Conservation (phyloP, 2,797 vertebrate genomes). For the Enteromius viviparus region DNA sequence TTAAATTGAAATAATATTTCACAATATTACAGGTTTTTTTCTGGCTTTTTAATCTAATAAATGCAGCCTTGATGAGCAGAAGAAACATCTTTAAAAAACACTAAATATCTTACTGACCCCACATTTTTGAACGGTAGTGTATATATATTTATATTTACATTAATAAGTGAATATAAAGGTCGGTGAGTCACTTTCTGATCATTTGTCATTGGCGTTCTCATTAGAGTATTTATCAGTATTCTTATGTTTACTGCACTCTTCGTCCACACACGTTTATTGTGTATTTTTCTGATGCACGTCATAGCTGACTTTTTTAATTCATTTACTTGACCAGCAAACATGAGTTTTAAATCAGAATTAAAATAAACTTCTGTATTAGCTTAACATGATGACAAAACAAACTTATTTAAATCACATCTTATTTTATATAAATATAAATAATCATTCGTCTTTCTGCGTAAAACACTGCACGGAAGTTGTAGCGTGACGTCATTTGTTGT, state of each 20-base stretch:
- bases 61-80: too few species aligned
- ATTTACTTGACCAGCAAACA: neutral
- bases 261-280: neutral
- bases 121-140: too few species aligned
- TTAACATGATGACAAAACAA: neutral
- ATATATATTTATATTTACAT: too few species aligned
- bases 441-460: neutral
- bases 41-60: too few species aligned
- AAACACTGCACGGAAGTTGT: constrained; percentile 27
- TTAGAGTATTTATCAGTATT: neutral
- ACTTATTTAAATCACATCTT: neutral
- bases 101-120: too few species aligned
- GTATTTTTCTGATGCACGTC: neutral
- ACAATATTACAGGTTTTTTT: too few species aligned
- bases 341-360: neutral
- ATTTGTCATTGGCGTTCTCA: neutral
- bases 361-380: neutral
- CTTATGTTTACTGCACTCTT: neutral
- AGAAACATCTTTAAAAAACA: too few species aligned
- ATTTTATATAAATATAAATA: neutral
- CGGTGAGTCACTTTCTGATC: neutral
- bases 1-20: too few species aligned
- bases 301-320: neutral
- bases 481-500: constrained; percentile 55
- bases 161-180: neutral